A percentile compares a stretch with the other conserved stretches of the same genome.
Conservation (phyloP, 2,888 invertebrate genomes). For the Teleogryllus oceanicus region DNA sequence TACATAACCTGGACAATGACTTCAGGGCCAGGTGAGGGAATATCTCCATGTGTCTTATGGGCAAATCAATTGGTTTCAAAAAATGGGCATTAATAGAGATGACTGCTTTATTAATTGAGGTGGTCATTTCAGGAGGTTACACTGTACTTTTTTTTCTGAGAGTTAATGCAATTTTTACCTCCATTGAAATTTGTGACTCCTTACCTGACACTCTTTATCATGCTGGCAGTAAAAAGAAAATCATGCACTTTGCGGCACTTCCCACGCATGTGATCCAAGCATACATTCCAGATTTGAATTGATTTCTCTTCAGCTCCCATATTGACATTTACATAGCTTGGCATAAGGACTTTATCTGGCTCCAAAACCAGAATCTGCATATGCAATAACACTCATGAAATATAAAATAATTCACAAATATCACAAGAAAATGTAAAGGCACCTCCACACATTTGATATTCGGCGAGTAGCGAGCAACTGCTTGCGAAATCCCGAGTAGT, state of each 20-base stretch:
- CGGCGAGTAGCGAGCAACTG: no score
- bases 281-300: constrained; percentile 82
- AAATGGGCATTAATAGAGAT: no score
- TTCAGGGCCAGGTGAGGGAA: no score
- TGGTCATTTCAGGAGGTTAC: no score
- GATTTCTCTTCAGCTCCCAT: constrained; percentile 90
- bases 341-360: constrained; percentile 88
- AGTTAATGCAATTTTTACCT: background rate
- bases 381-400: background rate
- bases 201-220: constrained; percentile 81
- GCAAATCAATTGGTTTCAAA: no score
- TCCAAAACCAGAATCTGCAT: constrained; percentile 77
- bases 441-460: no score
- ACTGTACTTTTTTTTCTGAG: no score
- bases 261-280: constrained; percentile 71
- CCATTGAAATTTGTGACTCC: constrained; percentile 37
- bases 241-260: constrained; percentile 83
- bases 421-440: no score
- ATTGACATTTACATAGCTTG: constrained; percentile 93
- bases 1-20: no score
- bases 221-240: constrained; percentile 88
- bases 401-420: background rate
- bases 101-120: no score
- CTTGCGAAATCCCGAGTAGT: no score
- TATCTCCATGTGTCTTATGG: background rate